Conservation (phyloP, 2,797 vertebrate species). For the Microchirus variegatus region DNA sequence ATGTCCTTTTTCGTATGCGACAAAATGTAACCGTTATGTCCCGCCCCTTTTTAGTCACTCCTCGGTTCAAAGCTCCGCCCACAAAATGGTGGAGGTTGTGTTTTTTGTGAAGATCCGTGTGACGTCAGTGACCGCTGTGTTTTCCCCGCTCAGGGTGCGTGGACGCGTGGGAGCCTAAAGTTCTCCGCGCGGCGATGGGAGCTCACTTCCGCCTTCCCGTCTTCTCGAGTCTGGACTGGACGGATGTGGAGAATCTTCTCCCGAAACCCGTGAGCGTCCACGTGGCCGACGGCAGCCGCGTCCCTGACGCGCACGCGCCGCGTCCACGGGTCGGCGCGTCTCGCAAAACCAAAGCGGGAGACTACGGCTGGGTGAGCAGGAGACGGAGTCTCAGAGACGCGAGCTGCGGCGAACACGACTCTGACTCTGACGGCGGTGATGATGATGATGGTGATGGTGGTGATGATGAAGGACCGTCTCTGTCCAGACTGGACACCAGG, state of each 20-base stretch:
- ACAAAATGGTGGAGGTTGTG: too few species aligned
- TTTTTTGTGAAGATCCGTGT: too few species aligned
- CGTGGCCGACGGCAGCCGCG: conserved; percentile 83
- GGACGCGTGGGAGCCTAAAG: conserved; percentile 96
- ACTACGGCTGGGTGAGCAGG: conserved; percentile 73
- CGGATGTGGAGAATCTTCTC: conserved; percentile 78
- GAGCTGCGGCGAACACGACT: conserved; percentile 58
- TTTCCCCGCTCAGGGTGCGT: conserved; percentile 86
- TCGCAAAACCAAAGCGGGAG: conserved; percentile 61
- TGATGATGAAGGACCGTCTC: conserved; percentile 18
- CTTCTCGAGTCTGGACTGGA: conserved; percentile 84
- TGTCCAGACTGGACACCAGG: conserved; percentile 74
- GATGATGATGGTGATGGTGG: too few species aligned
- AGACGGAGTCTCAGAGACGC: conserved; percentile 40
- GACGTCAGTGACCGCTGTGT: too few species aligned
- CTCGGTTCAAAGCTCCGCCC: too few species aligned
- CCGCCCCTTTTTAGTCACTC: too few species aligned
- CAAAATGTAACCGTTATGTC: too few species aligned
- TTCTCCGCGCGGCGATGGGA: conserved; percentile 94
- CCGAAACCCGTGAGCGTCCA: conserved; percentile 76
- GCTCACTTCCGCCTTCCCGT: conserved; percentile 94
- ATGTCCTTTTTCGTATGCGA: too few species aligned
- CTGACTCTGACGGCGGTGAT: conserved; percentile 45
- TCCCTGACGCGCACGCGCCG: accelerated
- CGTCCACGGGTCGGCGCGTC: accelerated